A percentile compares a stretch with the other conserved stretches of the same genome.
phyloP scores from a whole-genome alignment of 2,113 vertebrate species.

The Typhlomys cinereus region DNA sequence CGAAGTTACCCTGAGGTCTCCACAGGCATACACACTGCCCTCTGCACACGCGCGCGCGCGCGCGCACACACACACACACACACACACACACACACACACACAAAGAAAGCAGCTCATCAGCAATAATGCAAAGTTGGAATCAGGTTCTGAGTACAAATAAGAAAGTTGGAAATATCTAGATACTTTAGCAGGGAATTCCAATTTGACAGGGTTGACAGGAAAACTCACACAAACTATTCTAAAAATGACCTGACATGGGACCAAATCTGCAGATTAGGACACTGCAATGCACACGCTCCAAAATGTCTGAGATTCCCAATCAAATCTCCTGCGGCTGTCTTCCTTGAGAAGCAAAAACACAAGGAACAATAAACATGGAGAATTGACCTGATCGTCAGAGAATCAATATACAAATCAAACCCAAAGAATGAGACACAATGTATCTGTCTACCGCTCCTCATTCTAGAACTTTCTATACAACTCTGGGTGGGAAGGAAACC shows the following conservation, averaged over 20 bases:
- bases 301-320: not conserved
- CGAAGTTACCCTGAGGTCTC: too few species aligned
- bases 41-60: too few species aligned
- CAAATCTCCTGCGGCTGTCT: not conserved
- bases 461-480: not conserved
- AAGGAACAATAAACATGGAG: not conserved
- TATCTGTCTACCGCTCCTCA: not conserved
- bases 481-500: not conserved
- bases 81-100: too few species aligned
- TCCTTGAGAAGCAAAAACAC: constrained; percentile 4
- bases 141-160: not conserved
- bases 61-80: too few species aligned
- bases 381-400: not conserved
- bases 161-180: not conserved
- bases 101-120: not conserved
- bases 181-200: not conserved
- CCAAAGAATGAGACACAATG: not conserved
- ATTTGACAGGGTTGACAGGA: not conserved
- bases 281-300: fast-evolving
- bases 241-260: not conserved
- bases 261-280: not conserved
- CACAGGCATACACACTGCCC: too few species aligned
- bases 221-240: not conserved
- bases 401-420: not conserved
- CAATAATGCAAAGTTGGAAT: not conserved